Conservation (phyloP, 1,140 invertebrate genomes). For the Pseudomyrmex pallidus region DNA sequence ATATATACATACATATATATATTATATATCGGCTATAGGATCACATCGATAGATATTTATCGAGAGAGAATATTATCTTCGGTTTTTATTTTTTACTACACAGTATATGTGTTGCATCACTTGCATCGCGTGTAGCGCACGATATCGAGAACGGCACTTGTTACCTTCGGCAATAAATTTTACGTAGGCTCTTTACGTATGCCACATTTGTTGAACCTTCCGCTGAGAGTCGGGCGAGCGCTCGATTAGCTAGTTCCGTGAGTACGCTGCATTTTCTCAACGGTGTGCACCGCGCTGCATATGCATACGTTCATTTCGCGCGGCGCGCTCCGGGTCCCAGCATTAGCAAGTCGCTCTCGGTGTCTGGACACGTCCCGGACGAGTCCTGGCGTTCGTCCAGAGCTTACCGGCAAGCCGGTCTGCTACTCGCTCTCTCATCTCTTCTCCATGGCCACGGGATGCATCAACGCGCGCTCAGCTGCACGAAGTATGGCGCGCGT, state of each 20-base stretch:
- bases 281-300: slow-evolving; percentile 27
- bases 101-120: background rate
- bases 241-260: slow-evolving; percentile 40
- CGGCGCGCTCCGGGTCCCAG: slow-evolving; percentile 17
- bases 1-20: background rate
- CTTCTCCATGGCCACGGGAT: background rate
- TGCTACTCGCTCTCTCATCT: background rate
- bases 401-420: background rate
- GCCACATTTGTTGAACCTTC: slow-evolving; percentile 1
- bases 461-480: slow-evolving; percentile 33
- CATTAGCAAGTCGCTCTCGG: slow-evolving; percentile 73
- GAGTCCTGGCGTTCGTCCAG: slow-evolving; percentile 67
- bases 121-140: background rate
- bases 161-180: slow-evolving; percentile 38
- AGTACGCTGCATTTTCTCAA: slow-evolving; percentile 35
- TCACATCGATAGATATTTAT: background rate
- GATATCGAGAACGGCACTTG: background rate
- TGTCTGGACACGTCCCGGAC: slow-evolving; percentile 72
- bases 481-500: slow-evolving; percentile 37
- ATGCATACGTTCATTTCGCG: slow-evolving; percentile 58
- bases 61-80: background rate
- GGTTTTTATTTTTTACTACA: background rate
- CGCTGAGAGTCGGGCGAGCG: slow-evolving; percentile 20
- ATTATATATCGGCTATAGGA: too few relatives aligned
- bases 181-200: slow-evolving; percentile 10